These are phyloP conservation scores for Myotis davidii DNA, from an alignment of 2,113 vertebrate species.

Conservation along the genomic window DNA sequence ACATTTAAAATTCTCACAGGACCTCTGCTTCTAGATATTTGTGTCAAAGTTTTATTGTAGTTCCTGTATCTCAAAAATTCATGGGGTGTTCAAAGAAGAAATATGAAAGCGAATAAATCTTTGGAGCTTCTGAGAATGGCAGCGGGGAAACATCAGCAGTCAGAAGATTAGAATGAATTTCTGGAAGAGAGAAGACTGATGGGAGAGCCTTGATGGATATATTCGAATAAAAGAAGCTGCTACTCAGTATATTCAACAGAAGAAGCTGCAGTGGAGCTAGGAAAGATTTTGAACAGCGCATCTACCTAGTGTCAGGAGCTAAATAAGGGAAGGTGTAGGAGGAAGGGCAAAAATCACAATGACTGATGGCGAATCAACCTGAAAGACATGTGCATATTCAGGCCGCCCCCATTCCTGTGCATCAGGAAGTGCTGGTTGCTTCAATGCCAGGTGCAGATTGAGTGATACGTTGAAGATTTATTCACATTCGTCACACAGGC, in stretches of 20 bases:
- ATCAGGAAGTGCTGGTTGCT: not conserved
- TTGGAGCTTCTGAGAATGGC: conserved; percentile 10
- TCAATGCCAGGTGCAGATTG: not conserved
- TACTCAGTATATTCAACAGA: not conserved
- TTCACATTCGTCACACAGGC: not conserved
- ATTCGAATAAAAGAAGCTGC: conserved; percentile 16
- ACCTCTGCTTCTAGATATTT: conserved; percentile 30
- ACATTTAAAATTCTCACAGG: conserved; percentile 31
- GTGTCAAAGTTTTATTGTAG: conserved; percentile 55
- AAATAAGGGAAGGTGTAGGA: not conserved
- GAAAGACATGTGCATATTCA: not conserved
- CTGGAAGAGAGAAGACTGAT: conserved; percentile 35
- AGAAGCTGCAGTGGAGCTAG: not conserved
- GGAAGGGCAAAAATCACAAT: not conserved
- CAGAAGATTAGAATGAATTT: conserved; percentile 56
- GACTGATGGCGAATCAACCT: not conserved
- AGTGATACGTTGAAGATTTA: not conserved
- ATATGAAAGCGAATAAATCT: conserved; percentile 39
- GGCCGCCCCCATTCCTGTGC: not conserved
- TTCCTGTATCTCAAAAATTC: conserved; percentile 12
- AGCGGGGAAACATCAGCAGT: conserved; percentile 43
- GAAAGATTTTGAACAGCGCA: not conserved
- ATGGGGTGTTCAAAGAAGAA: conserved; percentile 28
- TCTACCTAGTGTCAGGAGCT: not conserved
- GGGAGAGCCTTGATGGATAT: not conserved